Conservation (phyloP, 2,797 vertebrate genomes). For the Gouania willdenowi region DNA sequence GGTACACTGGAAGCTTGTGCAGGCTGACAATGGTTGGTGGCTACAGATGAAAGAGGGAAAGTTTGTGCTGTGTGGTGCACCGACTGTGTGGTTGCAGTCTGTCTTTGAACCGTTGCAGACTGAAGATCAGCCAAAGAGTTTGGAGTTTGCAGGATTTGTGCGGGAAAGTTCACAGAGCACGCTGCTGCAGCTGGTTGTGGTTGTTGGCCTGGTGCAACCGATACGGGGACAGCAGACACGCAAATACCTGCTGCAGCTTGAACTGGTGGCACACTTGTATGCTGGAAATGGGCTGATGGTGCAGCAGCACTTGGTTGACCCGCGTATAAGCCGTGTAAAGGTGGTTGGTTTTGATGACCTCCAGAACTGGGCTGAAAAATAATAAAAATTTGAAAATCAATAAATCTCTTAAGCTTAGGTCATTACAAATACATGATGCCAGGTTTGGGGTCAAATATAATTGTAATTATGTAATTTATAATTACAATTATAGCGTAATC, state of each 20-base stretch:
- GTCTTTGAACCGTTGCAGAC: constrained; percentile 30
- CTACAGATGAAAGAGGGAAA: constrained; percentile 32
- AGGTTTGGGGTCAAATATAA: too few species aligned
- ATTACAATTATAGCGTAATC: too few species aligned
- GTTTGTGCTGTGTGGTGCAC: constrained; percentile 45
- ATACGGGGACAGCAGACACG: constrained; percentile 38
- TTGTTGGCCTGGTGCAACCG: constrained; percentile 37
- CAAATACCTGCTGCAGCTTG: constrained; percentile 26
- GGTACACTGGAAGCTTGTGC: constrained; percentile 37
- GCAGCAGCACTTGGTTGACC: constrained; percentile 45
- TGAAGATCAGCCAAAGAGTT: constrained; percentile 29
- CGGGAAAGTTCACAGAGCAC: constrained; percentile 23
- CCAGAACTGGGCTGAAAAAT: constrained; percentile 48
- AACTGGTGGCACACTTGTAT: constrained; percentile 43
- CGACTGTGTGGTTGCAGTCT: constrained; percentile 21
- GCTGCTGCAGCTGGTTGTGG: constrained; percentile 30
- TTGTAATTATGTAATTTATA: too few species aligned
- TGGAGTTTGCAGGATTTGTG: constrained; percentile 43
- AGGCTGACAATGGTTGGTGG: constrained; percentile 38
- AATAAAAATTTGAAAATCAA: too few species aligned
- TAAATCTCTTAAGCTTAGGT: too few species aligned
- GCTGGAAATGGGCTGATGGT: constrained; percentile 67
- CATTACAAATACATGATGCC: too few species aligned
- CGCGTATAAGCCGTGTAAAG: constrained; percentile 48
- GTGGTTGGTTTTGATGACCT: constrained; percentile 54